Evolutionary conservation across 2,797 vertebrate species (phyloP).

Genomic region (Melanogrammus aeglefinus): DNA sequence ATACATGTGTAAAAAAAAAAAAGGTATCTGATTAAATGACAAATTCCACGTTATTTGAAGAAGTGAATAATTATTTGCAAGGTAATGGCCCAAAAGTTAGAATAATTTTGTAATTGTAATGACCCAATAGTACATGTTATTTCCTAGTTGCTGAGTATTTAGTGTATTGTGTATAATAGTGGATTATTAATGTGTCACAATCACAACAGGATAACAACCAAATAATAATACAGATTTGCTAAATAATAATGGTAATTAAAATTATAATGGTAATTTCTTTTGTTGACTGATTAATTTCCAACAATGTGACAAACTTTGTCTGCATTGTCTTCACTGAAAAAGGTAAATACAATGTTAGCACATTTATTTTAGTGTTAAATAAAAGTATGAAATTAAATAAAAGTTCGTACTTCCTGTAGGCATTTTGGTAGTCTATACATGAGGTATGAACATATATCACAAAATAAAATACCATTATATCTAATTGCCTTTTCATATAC

Average conservation of each 20-base stretch:
- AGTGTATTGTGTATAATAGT: background rate
- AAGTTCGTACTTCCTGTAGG: background rate
- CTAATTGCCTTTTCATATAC: background rate
- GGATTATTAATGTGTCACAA: background rate
- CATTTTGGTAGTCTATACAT: background rate
- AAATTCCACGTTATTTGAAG: background rate
- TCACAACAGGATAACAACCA: background rate
- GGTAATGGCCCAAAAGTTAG: background rate
- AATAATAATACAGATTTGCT: constrained; percentile 5
- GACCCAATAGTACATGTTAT: background rate
- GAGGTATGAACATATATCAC: background rate
- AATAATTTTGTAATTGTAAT: background rate
- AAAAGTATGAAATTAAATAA: background rate
- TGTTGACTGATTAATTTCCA: background rate
- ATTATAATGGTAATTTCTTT: background rate
- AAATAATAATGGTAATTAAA: background rate
- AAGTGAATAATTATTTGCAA: background rate
- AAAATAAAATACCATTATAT: background rate
- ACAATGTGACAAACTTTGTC: background rate
- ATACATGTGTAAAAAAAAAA: background rate
- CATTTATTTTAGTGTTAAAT: background rate
- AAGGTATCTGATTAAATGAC: background rate
- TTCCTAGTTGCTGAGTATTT: background rate
- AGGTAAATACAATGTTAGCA: background rate
- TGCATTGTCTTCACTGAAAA: background rate